A percentile compares a stretch with the other conserved stretches of the same genome.
These are phyloP conservation scores for Caiman crocodilus DNA, from an alignment of 2,797 vertebrate species.

Conservation along the genomic window DNA sequence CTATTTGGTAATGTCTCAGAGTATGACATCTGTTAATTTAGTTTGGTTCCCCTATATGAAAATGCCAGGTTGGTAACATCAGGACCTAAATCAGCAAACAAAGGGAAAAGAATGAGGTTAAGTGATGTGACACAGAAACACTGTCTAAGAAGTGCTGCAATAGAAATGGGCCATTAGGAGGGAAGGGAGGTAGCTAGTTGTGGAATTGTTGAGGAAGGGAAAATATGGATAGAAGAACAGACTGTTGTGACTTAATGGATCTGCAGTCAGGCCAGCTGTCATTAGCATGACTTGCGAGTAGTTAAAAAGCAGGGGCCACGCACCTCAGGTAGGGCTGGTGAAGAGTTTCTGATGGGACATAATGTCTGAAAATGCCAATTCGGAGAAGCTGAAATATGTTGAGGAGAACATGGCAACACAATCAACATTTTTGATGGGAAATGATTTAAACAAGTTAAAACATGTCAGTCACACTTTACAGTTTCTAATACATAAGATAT, in stretches of 20 bases:
- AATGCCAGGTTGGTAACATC: neutral
- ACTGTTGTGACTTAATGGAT: neutral
- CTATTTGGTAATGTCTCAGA: slow-evolving; percentile 32
- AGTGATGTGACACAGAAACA: neutral
- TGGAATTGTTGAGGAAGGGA: neutral
- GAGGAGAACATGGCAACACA: slow-evolving; percentile 17
- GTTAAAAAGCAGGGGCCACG: fast-evolving
- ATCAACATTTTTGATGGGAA: neutral
- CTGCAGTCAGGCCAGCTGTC: neutral
- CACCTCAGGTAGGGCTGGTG: slow-evolving; percentile 18
- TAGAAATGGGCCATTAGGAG: neutral
- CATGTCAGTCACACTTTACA: slow-evolving; percentile 2
- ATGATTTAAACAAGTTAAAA: slow-evolving; percentile 1
- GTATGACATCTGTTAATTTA: neutral
- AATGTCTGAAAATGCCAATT: neutral
- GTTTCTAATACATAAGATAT: neutral
- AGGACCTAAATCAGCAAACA: fast-evolving
- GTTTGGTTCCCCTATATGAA: neutral
- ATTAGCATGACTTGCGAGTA: neutral
- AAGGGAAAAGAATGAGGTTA: neutral
- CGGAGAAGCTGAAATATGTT: slow-evolving; percentile 2
- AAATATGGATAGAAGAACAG: too few relatives aligned
- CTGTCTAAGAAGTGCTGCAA: fast-evolving
- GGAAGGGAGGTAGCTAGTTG: neutral
- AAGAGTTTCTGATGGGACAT: slow-evolving; percentile 24